Percentiles rank a stretch among this genome's conserved stretches.
phyloP scores from a whole-genome alignment of 2,888 invertebrate species.

The Geotrupes spiniger region DNA sequence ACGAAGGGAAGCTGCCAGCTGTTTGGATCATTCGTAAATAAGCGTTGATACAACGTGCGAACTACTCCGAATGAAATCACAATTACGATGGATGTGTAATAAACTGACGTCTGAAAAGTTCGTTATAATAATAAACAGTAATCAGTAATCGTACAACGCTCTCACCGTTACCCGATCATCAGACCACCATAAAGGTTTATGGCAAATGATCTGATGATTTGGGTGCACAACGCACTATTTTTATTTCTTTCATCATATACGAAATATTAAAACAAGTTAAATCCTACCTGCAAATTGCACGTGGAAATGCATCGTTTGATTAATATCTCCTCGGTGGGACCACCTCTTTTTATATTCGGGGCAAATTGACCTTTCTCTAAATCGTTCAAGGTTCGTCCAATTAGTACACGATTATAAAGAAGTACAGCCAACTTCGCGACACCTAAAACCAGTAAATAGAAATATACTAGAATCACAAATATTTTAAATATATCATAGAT shows the following conservation, averaged over 20 bases:
- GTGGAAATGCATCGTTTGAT: slow-evolving; percentile 16
- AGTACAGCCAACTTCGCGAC: slow-evolving; percentile 16
- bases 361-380: slow-evolving; percentile 16
- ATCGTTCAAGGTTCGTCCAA: slow-evolving; percentile 13
- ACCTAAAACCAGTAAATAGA: slow-evolving; percentile 3
- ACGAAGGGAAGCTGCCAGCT: slow-evolving; percentile 17
- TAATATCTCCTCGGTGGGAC: slow-evolving; percentile 13
- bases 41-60: slow-evolving; percentile 13
- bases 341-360: slow-evolving; percentile 14
- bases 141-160: too few species aligned
- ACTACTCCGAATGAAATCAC: slow-evolving; percentile 13
- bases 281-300: slow-evolving; percentile 17
- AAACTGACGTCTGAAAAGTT: slow-evolving; percentile 15
- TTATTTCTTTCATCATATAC: too few species aligned
- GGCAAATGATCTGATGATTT: too few species aligned
- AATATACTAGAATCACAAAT: too few species aligned
- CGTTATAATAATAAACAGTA: too few species aligned
- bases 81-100: slow-evolving; percentile 14
- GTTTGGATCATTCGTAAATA: background rate
- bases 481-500: too few species aligned
- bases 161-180: too few species aligned
- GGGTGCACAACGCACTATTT: too few species aligned
- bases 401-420: slow-evolving; percentile 12
- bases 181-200: too few species aligned
- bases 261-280: too few species aligned